A percentile compares a stretch with the other conserved stretches of the same genome.
phyloP scores from a whole-genome alignment of 2,888 invertebrate genomes.

The Epinotia ramella region DNA sequence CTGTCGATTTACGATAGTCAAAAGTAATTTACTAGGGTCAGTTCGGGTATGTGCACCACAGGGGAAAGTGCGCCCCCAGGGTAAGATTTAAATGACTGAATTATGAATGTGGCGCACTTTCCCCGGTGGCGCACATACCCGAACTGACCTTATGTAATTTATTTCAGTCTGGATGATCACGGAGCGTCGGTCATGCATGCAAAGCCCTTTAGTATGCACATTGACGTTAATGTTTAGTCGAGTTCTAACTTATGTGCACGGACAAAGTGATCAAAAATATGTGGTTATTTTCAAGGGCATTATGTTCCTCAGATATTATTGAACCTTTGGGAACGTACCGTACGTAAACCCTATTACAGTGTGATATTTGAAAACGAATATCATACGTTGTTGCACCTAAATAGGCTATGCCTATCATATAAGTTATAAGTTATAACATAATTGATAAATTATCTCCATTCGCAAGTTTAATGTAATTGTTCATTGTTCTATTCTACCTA shows the following conservation, averaged over 20 bases:
- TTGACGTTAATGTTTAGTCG: background rate
- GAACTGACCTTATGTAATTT: no score
- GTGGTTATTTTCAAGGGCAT: no score
- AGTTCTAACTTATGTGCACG: no score
- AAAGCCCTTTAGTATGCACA: background rate
- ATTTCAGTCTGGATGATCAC: constrained; percentile 18
- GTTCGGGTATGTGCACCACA: no score
- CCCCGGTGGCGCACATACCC: no score
- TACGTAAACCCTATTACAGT: background rate
- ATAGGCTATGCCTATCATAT: constrained; percentile 11
- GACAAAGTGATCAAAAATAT: no score
- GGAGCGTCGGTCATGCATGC: constrained; percentile 15
- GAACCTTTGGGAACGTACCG: background rate
- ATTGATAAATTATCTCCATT: no score
- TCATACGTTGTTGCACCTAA: constrained; percentile 22
- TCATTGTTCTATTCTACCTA: constrained; percentile 56
- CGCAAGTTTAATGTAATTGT: constrained; percentile 47
- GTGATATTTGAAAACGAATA: background rate
- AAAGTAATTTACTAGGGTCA: constrained; percentile 55
- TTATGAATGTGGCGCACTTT: no score
- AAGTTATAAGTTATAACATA: no score
- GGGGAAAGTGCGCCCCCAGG: no score
- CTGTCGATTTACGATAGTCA: constrained; percentile 50
- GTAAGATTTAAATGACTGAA: no score
- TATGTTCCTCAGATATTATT: no score